Evolutionary conservation across 2,113 vertebrate species (phyloP).

Genomic region (Equus quagga): DNA sequence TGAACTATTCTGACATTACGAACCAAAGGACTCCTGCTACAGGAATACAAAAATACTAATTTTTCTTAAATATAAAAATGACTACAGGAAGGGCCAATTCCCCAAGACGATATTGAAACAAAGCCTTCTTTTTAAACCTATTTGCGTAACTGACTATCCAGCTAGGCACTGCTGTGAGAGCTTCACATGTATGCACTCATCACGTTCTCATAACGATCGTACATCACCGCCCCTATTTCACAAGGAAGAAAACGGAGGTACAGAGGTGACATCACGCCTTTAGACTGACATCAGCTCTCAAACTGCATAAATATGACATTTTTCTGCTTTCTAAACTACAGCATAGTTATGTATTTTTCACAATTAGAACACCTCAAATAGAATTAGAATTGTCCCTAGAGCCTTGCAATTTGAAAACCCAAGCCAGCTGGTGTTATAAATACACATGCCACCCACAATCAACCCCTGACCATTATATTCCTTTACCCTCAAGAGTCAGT

Average conservation of each 20-base stretch:
- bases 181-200: not conserved
- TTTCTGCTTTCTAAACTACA: constrained; percentile 16
- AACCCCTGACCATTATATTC: not conserved
- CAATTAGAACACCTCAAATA: constrained; percentile 22
- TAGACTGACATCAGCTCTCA: not conserved
- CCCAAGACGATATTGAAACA: not conserved
- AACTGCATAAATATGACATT: not conserved
- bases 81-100: not conserved
- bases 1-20: not conserved
- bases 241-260: not conserved
- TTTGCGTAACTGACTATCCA: not conserved
- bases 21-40: not conserved
- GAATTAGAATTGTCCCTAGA: not conserved
- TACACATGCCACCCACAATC: not conserved
- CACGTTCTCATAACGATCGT: not conserved
- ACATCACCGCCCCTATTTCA: not conserved
- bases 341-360: constrained; percentile 13
- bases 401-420: not conserved
- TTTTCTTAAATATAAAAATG: constrained; percentile 52
- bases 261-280: not conserved
- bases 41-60: not conserved
- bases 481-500: not conserved
- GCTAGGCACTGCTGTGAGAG: not conserved
- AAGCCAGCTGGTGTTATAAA: not conserved
- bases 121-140: constrained; percentile 1